Conservation (phyloP, 1,140 invertebrate species). For the Maniola jurtina region DNA sequence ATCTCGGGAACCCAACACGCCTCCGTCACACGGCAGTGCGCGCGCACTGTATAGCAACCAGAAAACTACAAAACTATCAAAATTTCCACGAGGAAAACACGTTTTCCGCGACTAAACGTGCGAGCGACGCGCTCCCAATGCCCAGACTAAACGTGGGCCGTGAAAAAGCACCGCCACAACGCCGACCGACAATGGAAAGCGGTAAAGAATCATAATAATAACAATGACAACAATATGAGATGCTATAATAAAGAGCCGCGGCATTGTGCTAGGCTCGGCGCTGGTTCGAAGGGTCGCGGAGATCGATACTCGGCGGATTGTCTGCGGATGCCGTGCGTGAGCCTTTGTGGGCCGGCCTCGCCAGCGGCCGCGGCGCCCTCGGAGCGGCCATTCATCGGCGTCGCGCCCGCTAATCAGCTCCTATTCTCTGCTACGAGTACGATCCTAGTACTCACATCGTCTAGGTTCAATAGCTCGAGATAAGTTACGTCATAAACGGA, state of each 20-base stretch:
- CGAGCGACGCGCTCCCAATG: conserved; percentile 74
- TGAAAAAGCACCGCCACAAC: conserved; percentile 78
- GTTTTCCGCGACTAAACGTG: conserved; percentile 74
- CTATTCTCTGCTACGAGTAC: conserved; percentile 36
- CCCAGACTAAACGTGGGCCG: conserved; percentile 75
- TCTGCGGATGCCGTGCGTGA: conserved; percentile 68
- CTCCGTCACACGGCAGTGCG: conserved; percentile 45
- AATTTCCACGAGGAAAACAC: conserved; percentile 70
- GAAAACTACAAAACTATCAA: conserved; percentile 51
- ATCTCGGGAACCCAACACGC: conserved; percentile 24
- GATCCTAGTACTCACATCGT: conserved; percentile 19
- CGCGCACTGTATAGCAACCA: conserved; percentile 44
- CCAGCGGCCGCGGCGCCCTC: conserved; percentile 50
- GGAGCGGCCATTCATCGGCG: conserved; percentile 51
- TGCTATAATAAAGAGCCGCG: conserved; percentile 77
- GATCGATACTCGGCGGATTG: conserved; percentile 75
- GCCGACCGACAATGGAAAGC: conserved; percentile 77
- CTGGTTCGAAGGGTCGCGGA: conserved; percentile 72
- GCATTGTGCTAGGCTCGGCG: conserved; percentile 72
- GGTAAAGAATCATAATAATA: conserved; percentile 79
- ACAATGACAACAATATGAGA: conserved; percentile 79
- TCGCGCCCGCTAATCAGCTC: conserved; percentile 60
- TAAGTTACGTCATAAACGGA: background rate
- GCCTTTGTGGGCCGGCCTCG: conserved; percentile 50
- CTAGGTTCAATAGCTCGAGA: conserved; percentile 18